Conservation (phyloP, 2,888 invertebrate species). For the Trichogramma evanescens region DNA sequence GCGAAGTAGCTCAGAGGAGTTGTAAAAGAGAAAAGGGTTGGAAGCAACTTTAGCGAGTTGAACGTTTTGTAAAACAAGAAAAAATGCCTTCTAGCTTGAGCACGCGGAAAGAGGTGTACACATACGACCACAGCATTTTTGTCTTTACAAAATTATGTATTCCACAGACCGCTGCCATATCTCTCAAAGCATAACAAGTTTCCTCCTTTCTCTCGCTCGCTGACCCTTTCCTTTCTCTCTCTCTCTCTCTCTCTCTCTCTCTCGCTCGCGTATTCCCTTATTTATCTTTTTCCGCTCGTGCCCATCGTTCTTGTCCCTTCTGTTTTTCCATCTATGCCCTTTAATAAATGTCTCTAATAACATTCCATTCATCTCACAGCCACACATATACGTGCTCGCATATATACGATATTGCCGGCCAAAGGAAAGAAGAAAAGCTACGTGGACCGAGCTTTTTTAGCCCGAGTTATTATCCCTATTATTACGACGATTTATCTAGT, state of each 20-base stretch:
- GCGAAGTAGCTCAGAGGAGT: constrained; percentile 6
- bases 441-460: too few species aligned
- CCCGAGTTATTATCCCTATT: too few species aligned
- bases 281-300: background rate
- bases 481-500: too few species aligned
- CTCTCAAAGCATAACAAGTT: constrained; percentile 49
- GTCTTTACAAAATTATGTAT: constrained; percentile 49
- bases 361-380: constrained; percentile 21
- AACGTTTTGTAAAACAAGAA: constrained; percentile 47
- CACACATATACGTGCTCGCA: constrained; percentile 16
- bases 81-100: constrained; percentile 36
- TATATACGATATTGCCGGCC: background rate
- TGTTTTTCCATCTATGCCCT: background rate
- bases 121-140: constrained; percentile 46
- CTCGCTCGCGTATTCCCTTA: constrained; percentile 5
- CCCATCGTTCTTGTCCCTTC: constrained; percentile 1
- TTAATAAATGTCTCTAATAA: background rate
- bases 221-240: constrained; percentile 17
- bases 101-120: constrained; percentile 34
- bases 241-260: constrained; percentile 15
- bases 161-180: constrained; percentile 46
- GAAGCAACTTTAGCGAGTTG: constrained; percentile 30
- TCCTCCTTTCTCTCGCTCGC: constrained; percentile 34
- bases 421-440: background rate
- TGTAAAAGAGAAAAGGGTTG: constrained; percentile 20